Percentiles rank a stretch among this genome's conserved stretches.
Evolutionary conservation across 2,113 vertebrate genomes (phyloP).

Genomic region (Hippopotamus amphibius): DNA sequence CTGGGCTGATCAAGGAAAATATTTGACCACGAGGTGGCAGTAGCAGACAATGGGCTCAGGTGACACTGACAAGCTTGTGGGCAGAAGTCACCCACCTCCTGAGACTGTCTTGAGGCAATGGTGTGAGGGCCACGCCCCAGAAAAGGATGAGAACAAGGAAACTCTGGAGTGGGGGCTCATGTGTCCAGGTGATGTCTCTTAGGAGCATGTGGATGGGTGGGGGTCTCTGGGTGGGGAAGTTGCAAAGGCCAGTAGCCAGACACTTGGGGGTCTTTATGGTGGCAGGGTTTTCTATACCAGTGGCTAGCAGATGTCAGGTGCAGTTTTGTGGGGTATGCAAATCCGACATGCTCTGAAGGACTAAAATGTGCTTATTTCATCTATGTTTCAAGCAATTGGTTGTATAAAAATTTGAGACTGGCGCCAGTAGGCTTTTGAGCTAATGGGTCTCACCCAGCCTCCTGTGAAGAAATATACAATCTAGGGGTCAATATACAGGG

Average conservation of each 20-base stretch:
- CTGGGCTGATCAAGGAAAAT: fast-evolving
- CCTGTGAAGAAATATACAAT: neutral
- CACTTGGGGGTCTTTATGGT: neutral
- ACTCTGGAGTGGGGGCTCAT: neutral
- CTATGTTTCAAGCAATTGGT: neutral
- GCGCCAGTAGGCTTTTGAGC: neutral
- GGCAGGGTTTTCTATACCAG: neutral
- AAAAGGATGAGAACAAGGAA: too few species aligned
- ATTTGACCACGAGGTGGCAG: neutral
- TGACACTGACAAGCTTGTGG: fast-evolving
- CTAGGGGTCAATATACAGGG: neutral
- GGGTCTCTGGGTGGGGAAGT: neutral
- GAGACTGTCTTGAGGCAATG: fast-evolving
- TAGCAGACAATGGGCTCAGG: neutral
- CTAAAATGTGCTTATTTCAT: neutral
- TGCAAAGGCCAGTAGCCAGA: neutral
- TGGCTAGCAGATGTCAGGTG: fast-evolving
- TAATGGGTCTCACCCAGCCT: neutral
- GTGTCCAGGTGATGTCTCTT: too few species aligned
- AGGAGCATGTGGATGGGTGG: neutral
- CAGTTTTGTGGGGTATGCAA: fast-evolving
- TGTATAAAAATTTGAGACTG: neutral
- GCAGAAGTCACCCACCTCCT: fast-evolving
- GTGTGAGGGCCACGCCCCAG: neutral
- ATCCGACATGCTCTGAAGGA: neutral